phyloP scores from a whole-genome alignment of 2,113 vertebrate species.

The Zingel zingel region DNA sequence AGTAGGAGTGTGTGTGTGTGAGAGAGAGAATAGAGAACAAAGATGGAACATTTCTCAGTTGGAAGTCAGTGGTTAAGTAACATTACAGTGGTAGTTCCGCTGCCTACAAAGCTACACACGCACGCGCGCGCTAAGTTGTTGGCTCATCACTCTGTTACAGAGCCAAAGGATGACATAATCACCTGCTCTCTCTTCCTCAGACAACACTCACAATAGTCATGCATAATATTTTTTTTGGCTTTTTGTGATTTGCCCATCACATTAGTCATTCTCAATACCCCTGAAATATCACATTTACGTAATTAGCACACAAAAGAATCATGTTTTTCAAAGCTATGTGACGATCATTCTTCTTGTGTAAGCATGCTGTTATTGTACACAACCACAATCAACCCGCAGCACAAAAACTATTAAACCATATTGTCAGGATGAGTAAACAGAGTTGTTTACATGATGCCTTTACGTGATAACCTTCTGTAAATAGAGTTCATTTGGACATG shows the following conservation, averaged over 20 bases:
- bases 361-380: not conserved
- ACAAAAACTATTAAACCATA: not conserved
- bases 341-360: not conserved
- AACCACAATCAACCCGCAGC: not conserved
- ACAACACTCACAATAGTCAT: conserved; percentile 15
- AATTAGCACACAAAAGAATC: not conserved
- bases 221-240: not conserved
- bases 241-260: not conserved
- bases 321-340: not conserved
- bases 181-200: conserved; percentile 44
- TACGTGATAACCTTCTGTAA: not conserved
- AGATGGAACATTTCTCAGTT: conserved; percentile 55
- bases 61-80: conserved; percentile 52
- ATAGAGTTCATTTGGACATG: not conserved
- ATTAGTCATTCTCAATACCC: not conserved
- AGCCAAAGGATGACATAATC: conserved; percentile 71
- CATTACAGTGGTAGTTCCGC: conserved; percentile 49
- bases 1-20: not conserved
- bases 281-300: not conserved
- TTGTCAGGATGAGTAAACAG: not conserved
- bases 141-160: conserved; percentile 48
- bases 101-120: conserved; percentile 40
- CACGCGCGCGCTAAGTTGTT: conserved; percentile 33
- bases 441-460: not conserved
- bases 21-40: not conserved